These are phyloP conservation scores for Clavelina lepadiformis DNA, from an alignment of 23 tunicate species.

Conservation along the genomic window DNA sequence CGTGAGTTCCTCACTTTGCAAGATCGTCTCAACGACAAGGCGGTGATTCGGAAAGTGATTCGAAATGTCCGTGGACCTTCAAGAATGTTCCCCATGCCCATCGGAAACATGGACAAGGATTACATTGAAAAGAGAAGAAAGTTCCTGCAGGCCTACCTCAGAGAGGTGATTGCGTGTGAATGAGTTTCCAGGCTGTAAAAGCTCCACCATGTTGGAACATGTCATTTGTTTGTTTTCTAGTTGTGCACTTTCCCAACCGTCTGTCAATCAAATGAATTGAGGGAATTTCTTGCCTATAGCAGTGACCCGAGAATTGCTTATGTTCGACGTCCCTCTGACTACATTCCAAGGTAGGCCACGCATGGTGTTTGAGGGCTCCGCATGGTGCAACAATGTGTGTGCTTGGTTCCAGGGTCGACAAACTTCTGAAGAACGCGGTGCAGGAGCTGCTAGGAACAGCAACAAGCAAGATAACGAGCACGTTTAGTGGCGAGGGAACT, in stretches of 20 bases:
- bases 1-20: constrained; percentile 83
- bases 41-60: constrained; percentile 30
- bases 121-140: constrained; percentile 78
- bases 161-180: constrained; percentile 40
- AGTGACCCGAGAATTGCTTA: constrained; percentile 83
- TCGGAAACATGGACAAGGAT: constrained; percentile 90
- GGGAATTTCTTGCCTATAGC: constrained; percentile 75
- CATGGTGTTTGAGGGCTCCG: too few species aligned
- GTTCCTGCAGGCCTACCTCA: constrained; percentile 78
- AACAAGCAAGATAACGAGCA: constrained; percentile 24
- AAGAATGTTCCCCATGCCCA: constrained; percentile 93
- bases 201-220: too few species aligned
- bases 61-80: constrained; percentile 71
- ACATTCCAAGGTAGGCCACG: constrained; percentile 60
- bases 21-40: constrained; percentile 66
- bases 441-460: constrained; percentile 70
- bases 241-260: constrained; percentile 54
- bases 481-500: not conserved
- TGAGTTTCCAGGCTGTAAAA: too few species aligned
- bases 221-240: constrained; percentile 23
- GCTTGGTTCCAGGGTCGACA: constrained; percentile 56
- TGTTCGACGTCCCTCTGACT: constrained; percentile 59
- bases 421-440: constrained; percentile 64
- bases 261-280: constrained; percentile 37
- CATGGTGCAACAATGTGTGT: too few species aligned